Evolutionary conservation across 2,888 invertebrate species (phyloP).

Genomic region (Imbricaverruca yamaguchii): DNA sequence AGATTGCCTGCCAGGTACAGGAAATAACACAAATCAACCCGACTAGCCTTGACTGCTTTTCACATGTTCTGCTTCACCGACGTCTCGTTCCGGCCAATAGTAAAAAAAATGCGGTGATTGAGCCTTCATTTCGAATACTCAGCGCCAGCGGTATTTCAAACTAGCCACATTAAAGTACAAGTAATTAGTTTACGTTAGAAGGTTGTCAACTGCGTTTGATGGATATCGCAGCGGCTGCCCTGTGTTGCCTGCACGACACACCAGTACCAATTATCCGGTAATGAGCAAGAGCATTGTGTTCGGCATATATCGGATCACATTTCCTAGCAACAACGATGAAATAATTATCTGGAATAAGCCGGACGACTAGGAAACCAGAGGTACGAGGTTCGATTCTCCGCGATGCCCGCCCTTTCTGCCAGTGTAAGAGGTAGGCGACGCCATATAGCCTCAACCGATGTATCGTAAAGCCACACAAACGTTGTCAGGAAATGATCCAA

Average conservation of each 20-base stretch:
- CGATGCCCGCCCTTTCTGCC: too few species aligned
- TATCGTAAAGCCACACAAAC: too few species aligned
- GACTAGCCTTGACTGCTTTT: background rate
- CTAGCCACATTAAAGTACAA: background rate
- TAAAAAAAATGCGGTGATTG: background rate
- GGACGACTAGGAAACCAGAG: too few species aligned
- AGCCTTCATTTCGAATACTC: background rate
- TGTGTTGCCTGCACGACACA: background rate
- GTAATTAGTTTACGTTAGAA: background rate
- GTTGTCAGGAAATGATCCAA: too few species aligned
- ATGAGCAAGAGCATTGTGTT: background rate
- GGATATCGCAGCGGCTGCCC: background rate
- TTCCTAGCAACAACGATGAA: background rate
- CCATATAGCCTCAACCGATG: too few species aligned
- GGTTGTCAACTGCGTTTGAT: background rate
- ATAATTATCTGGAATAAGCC: background rate
- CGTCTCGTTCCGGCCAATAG: background rate
- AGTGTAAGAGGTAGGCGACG: too few species aligned
- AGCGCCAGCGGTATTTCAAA: background rate
- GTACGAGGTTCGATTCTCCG: too few species aligned
- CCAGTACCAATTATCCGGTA: background rate
- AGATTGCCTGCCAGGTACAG: background rate
- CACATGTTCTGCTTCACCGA: background rate
- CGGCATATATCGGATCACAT: background rate
- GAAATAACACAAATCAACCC: background rate